Conservation (phyloP, 35 echinoderm and acorn worm species). For the Anneissia japonica region DNA sequence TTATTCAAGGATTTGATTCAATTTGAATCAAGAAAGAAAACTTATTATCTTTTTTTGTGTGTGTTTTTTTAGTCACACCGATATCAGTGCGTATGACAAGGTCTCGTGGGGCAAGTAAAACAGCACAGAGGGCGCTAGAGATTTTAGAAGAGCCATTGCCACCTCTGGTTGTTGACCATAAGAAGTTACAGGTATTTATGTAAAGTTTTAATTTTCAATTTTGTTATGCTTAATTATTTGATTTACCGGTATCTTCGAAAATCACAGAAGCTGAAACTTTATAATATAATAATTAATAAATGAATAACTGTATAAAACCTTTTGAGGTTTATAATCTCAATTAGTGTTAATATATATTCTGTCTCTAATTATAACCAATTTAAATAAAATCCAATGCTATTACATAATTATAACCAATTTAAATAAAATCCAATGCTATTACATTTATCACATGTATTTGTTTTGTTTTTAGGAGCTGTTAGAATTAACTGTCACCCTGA, state of each 20-base stretch:
- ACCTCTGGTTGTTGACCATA: conserved; percentile 54
- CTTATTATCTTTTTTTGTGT: neutral
- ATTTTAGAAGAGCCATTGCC: conserved; percentile 63
- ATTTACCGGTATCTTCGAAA: no score
- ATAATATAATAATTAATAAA: neutral
- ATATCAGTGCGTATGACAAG: conserved; percentile 44
- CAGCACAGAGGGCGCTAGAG: conserved; percentile 18
- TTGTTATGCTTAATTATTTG: no score
- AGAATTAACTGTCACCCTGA: conserved; percentile 17
- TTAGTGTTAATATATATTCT: neutral
- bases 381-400: neutral
- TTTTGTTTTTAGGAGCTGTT: conserved; percentile 10
- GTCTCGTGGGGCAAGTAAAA: conserved; percentile 33
- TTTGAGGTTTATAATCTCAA: neutral
- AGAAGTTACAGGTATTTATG: conserved; percentile 81
- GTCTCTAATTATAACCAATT: neutral
- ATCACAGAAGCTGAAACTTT: neutral
- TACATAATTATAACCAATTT: neutral
- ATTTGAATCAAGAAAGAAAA: neutral
- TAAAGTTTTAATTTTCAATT: no score
- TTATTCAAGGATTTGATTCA: no score
- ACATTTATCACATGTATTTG: neutral
- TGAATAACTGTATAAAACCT: neutral
- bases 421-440: neutral
- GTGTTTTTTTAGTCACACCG: conserved; percentile 7